Percentiles rank a stretch among this genome's conserved stretches.
Conservation (phyloP, 1,140 invertebrate species). For the Arctopsyche grandis region DNA sequence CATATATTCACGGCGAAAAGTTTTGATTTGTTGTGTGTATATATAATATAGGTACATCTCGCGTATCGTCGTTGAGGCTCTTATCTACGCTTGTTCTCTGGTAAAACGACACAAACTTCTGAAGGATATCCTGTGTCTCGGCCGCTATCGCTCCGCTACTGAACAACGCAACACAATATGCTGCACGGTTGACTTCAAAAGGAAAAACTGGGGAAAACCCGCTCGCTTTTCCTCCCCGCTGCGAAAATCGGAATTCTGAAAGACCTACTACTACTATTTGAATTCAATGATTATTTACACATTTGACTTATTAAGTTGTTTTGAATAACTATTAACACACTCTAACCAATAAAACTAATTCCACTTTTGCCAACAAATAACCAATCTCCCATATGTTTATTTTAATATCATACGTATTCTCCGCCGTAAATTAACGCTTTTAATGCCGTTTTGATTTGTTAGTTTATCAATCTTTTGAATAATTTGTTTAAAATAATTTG, state of each 20-base stretch:
- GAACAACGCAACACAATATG: not conserved
- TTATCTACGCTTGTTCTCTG: not conserved
- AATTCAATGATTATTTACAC: no score
- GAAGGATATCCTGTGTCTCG: constrained; percentile 6
- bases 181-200: not conserved
- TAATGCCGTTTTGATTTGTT: no score
- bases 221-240: not conserved
- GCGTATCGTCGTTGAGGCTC: not conserved
- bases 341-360: no score
- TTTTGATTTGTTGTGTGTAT: not conserved
- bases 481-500: no score
- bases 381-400: no score
- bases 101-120: constrained; percentile 4
- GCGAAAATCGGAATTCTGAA: not conserved
- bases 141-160: not conserved
- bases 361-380: no score
- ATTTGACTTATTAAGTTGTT: no score
- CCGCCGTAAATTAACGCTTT: no score
- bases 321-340: no score
- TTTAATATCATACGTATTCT: no score
- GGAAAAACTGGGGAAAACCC: not conserved
- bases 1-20: not conserved
- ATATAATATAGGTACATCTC: not conserved
- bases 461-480: no score
- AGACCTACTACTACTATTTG: no score